These are phyloP conservation scores for Ophioderma brevispina DNA, from an alignment of 35 echinoderm and acorn worm genomes.

Conservation along the genomic window DNA sequence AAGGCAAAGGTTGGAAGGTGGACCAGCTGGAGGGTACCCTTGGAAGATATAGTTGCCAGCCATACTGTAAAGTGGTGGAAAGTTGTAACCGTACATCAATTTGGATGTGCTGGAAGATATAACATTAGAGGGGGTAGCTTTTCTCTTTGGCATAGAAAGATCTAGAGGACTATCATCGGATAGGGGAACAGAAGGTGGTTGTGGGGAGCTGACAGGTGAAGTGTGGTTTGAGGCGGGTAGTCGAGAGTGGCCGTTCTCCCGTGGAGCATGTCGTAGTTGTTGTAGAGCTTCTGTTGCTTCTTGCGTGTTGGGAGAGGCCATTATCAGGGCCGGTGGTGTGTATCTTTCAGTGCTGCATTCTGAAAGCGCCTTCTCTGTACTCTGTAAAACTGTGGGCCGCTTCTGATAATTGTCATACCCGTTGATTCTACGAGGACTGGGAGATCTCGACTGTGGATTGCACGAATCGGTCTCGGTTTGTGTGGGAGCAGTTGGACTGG, in stretches of 20 bases:
- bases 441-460: not conserved
- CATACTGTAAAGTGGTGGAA: constrained; percentile 69
- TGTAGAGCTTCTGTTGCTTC: not conserved
- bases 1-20: constrained; percentile 58
- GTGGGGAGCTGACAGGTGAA: constrained; percentile 17
- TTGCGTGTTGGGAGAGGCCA: not conserved
- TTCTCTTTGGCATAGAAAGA: constrained; percentile 71
- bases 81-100: constrained; percentile 82
- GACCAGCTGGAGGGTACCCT: constrained; percentile 49
- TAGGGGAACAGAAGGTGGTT: not conserved
- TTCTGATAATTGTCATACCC: no score
- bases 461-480: not conserved
- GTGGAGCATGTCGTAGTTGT: not conserved
- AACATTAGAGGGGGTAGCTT: constrained; percentile 25
- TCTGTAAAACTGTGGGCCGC: not conserved
- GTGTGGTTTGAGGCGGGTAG: not conserved
- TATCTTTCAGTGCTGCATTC: not conserved
- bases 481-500: not conserved
- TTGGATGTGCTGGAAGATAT: constrained; percentile 35
- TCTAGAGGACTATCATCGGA: constrained; percentile 68
- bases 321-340: not conserved
- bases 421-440: not conserved
- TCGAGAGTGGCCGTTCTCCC: not conserved
- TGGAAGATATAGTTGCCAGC: constrained; percentile 55
- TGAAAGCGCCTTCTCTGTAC: not conserved